Conservation (phyloP, 2,113 vertebrate genomes). For the Ctenodactylus gundi region DNA sequence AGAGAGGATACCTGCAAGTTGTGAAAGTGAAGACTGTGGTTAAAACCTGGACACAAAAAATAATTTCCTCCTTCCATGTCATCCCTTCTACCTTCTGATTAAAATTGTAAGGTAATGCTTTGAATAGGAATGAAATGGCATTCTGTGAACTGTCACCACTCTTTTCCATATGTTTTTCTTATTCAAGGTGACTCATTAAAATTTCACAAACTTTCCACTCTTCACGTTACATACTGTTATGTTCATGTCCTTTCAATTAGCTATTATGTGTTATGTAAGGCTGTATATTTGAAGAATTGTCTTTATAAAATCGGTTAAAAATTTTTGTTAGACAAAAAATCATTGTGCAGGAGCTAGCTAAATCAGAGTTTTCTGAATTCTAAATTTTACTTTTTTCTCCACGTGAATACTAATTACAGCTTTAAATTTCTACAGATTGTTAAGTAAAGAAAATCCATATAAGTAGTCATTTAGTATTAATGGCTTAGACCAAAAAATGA, state of each 20-base stretch:
- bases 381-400: neutral
- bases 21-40: neutral
- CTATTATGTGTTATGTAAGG: neutral
- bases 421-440: conserved; percentile 27
- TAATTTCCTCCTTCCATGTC: neutral
- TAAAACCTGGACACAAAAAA: neutral
- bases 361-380: conserved; percentile 14
- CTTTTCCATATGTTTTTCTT: neutral
- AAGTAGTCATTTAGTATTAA: neutral
- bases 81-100: neutral
- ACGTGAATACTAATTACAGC: conserved; percentile 20
- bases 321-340: neutral
- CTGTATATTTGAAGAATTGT: conserved; percentile 6
- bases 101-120: neutral
- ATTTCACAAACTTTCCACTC: conserved; percentile 1
- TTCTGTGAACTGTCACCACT: neutral
- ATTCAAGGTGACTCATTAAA: conserved; percentile 18
- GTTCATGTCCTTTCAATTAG: conserved; percentile 43
- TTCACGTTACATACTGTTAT: neutral
- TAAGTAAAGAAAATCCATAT: neutral
- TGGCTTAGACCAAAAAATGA: neutral
- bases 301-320: neutral
- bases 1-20: neutral
- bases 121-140: neutral
- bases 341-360: neutral